Percentiles rank a stretch among this genome's conserved stretches.
phyloP scores from a whole-genome alignment of 2,797 vertebrate genomes.

The Muscicapa striata region DNA sequence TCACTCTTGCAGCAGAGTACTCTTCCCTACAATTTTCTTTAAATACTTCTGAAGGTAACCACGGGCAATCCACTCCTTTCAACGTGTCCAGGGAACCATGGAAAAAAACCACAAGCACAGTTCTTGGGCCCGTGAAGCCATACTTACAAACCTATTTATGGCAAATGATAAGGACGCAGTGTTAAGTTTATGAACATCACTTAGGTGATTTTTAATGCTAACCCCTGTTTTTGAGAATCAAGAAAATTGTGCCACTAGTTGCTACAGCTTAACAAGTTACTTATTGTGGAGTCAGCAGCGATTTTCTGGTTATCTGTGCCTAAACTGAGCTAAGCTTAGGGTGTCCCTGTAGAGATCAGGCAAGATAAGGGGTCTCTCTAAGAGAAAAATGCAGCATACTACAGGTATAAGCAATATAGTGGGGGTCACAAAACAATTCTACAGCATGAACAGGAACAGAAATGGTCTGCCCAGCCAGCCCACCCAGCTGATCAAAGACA shows the following conservation, averaged over 20 bases:
- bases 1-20: not conserved
- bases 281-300: not conserved
- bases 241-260: not conserved
- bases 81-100: not conserved
- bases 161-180: not conserved
- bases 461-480: not conserved
- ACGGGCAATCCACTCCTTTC: not conserved
- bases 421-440: not conserved
- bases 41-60: constrained; percentile 31
- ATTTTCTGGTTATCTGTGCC: not conserved
- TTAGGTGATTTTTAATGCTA: not conserved
- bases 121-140: not conserved
- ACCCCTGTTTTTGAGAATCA: not conserved
- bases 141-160: constrained; percentile 31
- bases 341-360: not conserved
- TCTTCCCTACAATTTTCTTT: not conserved
- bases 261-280: not conserved
- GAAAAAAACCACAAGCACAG: not conserved
- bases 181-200: not conserved
- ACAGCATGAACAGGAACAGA: not conserved
- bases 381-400: not conserved
- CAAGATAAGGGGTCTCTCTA: not conserved
- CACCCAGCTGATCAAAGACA: not conserved
- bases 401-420: not conserved
- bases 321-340: not conserved